A percentile compares a stretch with the other conserved stretches of the same genome.
Evolutionary conservation across 2,888 invertebrate species (phyloP).

Genomic region (Aphodius granarius): DNA sequence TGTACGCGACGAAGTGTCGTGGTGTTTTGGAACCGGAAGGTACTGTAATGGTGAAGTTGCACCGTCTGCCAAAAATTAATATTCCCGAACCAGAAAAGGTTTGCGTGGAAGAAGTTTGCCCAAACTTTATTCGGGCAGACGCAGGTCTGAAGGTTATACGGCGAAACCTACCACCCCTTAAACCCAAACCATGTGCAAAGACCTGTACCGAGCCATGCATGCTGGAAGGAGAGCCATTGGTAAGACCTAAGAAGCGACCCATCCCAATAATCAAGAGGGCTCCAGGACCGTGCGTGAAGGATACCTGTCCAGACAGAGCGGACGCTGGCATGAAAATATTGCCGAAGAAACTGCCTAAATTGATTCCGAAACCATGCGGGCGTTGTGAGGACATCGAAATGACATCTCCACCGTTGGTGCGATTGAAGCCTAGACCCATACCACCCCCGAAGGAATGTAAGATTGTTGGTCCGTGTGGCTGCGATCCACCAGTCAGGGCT

Average conservation of each 20-base stretch:
- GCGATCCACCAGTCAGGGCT: slow-evolving; percentile 18
- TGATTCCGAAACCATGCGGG: slow-evolving; percentile 26
- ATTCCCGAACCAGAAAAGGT: slow-evolving; percentile 20
- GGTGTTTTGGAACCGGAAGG: slow-evolving; percentile 23
- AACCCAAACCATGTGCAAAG: slow-evolving; percentile 2
- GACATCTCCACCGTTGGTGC: slow-evolving; percentile 13
- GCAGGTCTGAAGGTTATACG: slow-evolving; percentile 22
- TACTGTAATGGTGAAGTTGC: slow-evolving; percentile 26
- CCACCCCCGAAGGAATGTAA: background rate
- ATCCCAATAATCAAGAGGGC: slow-evolving; percentile 12
- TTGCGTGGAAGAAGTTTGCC: background rate
- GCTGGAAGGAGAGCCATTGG: slow-evolving; percentile 23
- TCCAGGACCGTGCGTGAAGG: background rate
- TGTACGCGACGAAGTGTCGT: slow-evolving; percentile 13
- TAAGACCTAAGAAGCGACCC: slow-evolving; percentile 23
- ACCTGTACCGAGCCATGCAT: slow-evolving; percentile 15
- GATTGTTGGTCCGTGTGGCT: background rate
- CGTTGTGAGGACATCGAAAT: slow-evolving; percentile 15
- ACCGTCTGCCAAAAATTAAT: slow-evolving; percentile 23
- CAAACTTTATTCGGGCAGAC: slow-evolving; percentile 27
- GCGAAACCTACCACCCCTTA: slow-evolving; percentile 27
- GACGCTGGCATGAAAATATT: slow-evolving; percentile 24
- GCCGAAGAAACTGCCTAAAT: slow-evolving; percentile 29
- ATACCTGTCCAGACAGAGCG: slow-evolving; percentile 20
- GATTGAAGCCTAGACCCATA: slow-evolving; percentile 11